Conservation (phyloP, 2,888 invertebrate species). For the Callinectes sapidus region DNA sequence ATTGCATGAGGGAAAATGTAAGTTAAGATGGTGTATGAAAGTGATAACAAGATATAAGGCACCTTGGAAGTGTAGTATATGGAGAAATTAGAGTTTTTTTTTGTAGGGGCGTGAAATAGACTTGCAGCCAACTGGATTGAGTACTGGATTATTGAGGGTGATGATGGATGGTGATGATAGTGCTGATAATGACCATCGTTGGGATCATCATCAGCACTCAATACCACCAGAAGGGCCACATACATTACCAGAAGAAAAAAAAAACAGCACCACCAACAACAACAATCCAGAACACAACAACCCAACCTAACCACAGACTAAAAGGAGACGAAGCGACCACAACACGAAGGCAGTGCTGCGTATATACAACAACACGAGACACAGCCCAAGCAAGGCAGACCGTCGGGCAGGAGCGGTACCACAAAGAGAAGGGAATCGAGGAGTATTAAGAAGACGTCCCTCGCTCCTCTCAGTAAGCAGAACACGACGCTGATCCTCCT, state of each 20-base stretch:
- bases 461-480: not conserved
- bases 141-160: not conserved
- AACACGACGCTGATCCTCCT: not conserved
- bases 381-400: not conserved
- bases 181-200: too few relatives aligned
- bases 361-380: not conserved
- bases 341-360: not conserved
- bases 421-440: not conserved
- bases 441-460: not conserved
- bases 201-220: too few relatives aligned
- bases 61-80: not conserved
- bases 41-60: not conserved
- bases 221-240: too few relatives aligned
- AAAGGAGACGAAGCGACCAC: not conserved
- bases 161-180: not conserved
- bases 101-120: not conserved
- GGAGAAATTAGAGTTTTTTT: too few relatives aligned
- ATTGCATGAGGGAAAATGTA: not conserved
- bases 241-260: not conserved
- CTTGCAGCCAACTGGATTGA: not conserved
- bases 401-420: not conserved
- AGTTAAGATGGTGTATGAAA: not conserved
- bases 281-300: not conserved
- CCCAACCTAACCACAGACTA: not conserved
- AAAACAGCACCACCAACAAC: not conserved